Conservation (phyloP, 2,113 vertebrate genomes). For the Micronisus gabar region DNA sequence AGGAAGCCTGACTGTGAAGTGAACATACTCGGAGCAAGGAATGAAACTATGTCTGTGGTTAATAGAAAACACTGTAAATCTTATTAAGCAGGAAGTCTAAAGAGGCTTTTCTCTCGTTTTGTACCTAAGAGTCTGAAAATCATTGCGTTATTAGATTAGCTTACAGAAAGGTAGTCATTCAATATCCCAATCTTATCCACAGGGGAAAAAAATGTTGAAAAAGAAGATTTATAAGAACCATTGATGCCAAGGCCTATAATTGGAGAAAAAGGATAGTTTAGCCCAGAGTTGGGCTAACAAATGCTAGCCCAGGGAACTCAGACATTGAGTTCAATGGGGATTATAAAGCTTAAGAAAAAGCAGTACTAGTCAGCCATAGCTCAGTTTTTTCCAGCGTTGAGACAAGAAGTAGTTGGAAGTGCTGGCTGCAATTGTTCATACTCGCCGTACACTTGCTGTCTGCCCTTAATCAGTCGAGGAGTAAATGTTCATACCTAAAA, state of each 20-base stretch:
- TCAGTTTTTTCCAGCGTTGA: background rate
- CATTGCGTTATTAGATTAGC: conserved; percentile 40
- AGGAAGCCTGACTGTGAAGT: background rate
- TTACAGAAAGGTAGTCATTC: conserved; percentile 48
- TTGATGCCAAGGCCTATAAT: background rate
- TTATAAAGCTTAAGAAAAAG: conserved; percentile 42
- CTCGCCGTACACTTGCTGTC: background rate
- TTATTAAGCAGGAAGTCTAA: conserved; percentile 53
- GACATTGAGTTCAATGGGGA: background rate
- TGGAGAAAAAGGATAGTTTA: conserved; percentile 15
- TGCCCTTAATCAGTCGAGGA: background rate
- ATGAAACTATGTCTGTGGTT: conserved; percentile 22
- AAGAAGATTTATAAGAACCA: conserved; percentile 15
- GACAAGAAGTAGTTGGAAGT: background rate
- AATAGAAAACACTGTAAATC: conserved; percentile 55
- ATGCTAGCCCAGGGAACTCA: conserved; percentile 27
- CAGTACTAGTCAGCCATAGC: background rate
- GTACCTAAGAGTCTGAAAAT: conserved; percentile 51
- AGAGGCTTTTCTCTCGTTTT: conserved; percentile 56
- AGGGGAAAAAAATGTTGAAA: background rate
- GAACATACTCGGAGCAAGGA: background rate
- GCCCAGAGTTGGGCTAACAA: conserved; percentile 14
- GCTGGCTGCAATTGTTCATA: background rate
- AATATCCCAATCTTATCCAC: conserved; percentile 8
- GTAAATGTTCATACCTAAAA: background rate